Percentiles rank a stretch among this genome's conserved stretches.
Evolutionary conservation across 2,888 invertebrate genomes (phyloP).

Genomic region (Netelia virgata): DNA sequence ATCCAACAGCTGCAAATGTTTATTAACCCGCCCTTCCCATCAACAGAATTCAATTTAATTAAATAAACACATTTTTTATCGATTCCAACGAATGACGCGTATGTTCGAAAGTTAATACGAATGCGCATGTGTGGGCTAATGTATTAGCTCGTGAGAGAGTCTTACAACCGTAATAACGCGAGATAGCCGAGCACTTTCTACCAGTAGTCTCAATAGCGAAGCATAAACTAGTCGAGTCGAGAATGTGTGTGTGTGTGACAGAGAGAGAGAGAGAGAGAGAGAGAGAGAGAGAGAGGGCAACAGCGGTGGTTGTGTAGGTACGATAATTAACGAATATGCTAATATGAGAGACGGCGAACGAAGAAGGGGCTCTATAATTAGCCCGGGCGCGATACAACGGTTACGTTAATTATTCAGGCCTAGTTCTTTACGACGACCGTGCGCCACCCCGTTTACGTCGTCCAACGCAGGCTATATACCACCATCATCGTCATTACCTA

Average conservation of each 20-base stretch:
- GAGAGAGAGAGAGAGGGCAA: slow-evolving; percentile 4
- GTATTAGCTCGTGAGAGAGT: slow-evolving; percentile 70
- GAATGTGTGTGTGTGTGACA: slow-evolving; percentile 24
- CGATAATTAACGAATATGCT: slow-evolving; percentile 83
- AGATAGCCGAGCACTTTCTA: slow-evolving; percentile 48
- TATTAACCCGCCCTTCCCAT: too few species aligned
- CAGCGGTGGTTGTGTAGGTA: slow-evolving; percentile 59
- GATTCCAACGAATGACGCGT: background rate
- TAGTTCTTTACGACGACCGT: slow-evolving; percentile 77
- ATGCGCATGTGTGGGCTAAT: background rate
- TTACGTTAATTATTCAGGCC: slow-evolving; percentile 81
- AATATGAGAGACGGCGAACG: slow-evolving; percentile 77
- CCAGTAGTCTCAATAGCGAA: slow-evolving; percentile 46
- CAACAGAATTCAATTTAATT: background rate
- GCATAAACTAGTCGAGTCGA: slow-evolving; percentile 58
- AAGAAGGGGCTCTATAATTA: slow-evolving; percentile 80
- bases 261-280: slow-evolving; percentile 4
- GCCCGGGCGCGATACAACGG: slow-evolving; percentile 78
- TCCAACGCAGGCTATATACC: slow-evolving; percentile 61
- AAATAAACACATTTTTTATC: background rate
- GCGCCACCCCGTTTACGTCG: slow-evolving; percentile 66
- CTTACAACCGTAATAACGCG: slow-evolving; percentile 23
- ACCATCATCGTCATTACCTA: slow-evolving; percentile 26
- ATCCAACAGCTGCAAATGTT: too few species aligned
- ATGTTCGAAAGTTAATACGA: background rate